Percentiles rank a stretch among this genome's conserved stretches.
Evolutionary conservation across 2,113 vertebrate genomes (phyloP).

Genomic region (Acrocephalus arundinaceus): DNA sequence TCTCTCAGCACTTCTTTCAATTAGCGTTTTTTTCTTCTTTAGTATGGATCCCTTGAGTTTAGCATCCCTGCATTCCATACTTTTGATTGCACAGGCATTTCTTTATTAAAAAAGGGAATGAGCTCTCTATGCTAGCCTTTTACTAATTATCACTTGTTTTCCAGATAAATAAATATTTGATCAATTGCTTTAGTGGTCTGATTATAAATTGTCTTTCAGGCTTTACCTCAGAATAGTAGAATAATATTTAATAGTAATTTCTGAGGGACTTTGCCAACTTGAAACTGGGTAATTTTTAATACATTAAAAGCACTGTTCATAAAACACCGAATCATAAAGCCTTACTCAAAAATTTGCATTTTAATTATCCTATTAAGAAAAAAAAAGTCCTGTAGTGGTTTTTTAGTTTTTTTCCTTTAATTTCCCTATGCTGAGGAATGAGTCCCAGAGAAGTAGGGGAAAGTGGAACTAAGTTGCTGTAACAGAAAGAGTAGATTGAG

Average conservation of each 20-base stretch:
- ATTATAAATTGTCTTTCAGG: slow-evolving; percentile 22
- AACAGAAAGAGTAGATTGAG: neutral
- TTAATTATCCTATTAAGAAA: neutral
- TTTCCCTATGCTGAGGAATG: neutral
- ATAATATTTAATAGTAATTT: slow-evolving; percentile 3
- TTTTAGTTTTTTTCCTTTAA: neutral
- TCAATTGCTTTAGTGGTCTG: neutral
- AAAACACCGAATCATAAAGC: neutral
- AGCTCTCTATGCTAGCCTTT: neutral
- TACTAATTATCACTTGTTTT: slow-evolving; percentile 32
- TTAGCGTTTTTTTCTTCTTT: slow-evolving; percentile 32
- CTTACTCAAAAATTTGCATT: neutral
- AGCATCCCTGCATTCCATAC: slow-evolving; percentile 3
- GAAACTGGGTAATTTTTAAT: neutral
- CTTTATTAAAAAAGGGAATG: slow-evolving; percentile 21
- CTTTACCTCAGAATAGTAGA: neutral
- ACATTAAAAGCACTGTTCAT: neutral
- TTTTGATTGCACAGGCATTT: slow-evolving; percentile 43
- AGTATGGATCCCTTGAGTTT: slow-evolving; percentile 43
- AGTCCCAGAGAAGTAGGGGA: neutral
- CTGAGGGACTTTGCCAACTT: neutral
- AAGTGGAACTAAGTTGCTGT: neutral
- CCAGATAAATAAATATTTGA: slow-evolving; percentile 49
- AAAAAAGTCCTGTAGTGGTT: neutral
- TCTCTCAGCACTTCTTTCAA: slow-evolving; percentile 32